Base-by-base conservation (phyloP, 2,797 vertebrate species). In the Sebastes diploproa region DNA sequence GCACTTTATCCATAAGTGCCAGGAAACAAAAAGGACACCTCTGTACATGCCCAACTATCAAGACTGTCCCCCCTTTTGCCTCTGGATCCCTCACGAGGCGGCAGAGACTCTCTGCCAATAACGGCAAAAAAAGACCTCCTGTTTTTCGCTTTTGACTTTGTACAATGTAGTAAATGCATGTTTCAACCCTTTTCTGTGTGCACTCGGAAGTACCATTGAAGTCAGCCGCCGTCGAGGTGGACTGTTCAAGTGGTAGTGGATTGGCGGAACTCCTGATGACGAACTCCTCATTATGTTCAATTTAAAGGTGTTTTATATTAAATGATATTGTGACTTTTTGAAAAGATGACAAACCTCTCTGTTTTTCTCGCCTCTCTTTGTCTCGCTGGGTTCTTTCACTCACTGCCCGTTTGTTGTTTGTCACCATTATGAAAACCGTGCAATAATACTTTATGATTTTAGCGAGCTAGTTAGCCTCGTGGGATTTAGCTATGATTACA, bases 241-340 rank as follows among this genome's bases (percentile, higher is more conserved):
- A 86, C 90, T 13, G 85, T 84, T 87, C 83, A 72, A 42, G 68
- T 78, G 88, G 91, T 91, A 85, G 84, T 82, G 88, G 90, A 91
- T 87, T 87, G 91, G 58, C 75, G 88, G 90, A 90, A 81, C 81
- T 81, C 82, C 91, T 77, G 84, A 83, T 89, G 82, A 74, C 72
- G 79, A 92, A 95, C 92, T 89, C 91, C 89, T 92, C 90, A 89
- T 84, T 88, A 91, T 90, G 93, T 94, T 92, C 89, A 93, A 93
- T 95, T 93, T 88, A 93, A 93, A 95, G 91, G 90, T 94, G 95
- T 96, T 96, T 96, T 96, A 96, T 96, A 96, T 96, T 95, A 96
- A 96, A 96, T 94, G 87, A 94, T 95, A 95, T 94, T 94, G 95
- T 96, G 94, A 95, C 91, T 96, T 96, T 95, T 96, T 94, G 92